Conservation (phyloP, 2,888 invertebrate species). For the Abrostola tripartita region DNA sequence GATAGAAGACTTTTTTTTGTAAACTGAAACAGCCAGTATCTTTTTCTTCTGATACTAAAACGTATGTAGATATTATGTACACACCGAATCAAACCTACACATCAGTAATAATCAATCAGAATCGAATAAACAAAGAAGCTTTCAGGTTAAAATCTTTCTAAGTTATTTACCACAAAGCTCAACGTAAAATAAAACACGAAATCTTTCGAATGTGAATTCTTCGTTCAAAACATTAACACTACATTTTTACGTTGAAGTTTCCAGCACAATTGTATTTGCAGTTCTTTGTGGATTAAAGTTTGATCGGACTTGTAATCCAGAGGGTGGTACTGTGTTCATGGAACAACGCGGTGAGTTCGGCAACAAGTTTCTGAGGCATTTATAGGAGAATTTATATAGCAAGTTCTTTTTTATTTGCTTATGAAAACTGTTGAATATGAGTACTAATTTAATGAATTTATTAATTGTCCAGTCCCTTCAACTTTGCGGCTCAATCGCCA, state of each 20-base stretch:
- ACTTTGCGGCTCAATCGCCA: constrained; percentile 18
- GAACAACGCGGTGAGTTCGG: constrained; percentile 7
- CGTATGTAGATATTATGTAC: no score
- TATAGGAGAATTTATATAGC: constrained; percentile 13
- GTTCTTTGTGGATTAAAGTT: constrained; percentile 36
- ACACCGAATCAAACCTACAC: no score
- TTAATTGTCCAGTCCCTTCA: constrained; percentile 5
- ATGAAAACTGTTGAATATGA: no score
- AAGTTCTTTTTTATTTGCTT: constrained; percentile 10
- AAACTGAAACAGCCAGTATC: no score
- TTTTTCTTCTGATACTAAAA: no score
- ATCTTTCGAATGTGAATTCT: constrained; percentile 1
- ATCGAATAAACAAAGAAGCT: no score
- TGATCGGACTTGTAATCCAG: constrained; percentile 38
- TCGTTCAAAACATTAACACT: constrained; percentile 29
- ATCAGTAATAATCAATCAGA: no score
- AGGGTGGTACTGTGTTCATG: constrained; percentile 17
- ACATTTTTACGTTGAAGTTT: constrained; percentile 13
- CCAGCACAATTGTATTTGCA: background rate
- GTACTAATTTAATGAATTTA: no score
- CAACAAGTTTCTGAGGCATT: constrained; percentile 17
- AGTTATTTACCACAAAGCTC: background rate
- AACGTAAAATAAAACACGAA: background rate
- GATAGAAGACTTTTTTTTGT: background rate
- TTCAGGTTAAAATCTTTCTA: background rate